Evolutionary conservation across 30 jellyfish, hydroid and myxozoan genomes (phyloP).

Genomic region (Cassiopea andromeda): DNA sequence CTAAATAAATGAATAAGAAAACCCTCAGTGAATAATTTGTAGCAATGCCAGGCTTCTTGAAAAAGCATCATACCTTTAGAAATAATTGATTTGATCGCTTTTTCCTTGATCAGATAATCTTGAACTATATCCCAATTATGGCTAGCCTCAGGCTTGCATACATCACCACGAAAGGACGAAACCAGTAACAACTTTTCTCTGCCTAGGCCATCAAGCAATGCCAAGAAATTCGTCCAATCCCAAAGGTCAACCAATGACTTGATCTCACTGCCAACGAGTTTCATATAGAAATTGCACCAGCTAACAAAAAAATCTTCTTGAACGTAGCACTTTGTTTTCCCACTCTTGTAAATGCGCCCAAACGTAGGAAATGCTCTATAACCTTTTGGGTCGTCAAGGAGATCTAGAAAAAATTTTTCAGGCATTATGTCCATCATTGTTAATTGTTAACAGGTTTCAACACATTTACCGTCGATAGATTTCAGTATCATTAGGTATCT

Average conservation of each 20-base stretch:
- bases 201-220: conserved; percentile 75
- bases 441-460: neutral
- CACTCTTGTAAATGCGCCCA: conserved; percentile 58
- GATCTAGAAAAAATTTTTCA: conserved; percentile 43
- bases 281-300: conserved; percentile 90
- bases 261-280: conserved; percentile 60
- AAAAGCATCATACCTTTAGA: conserved; percentile 27
- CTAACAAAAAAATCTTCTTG: conserved; percentile 82
- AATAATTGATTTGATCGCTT: conserved; percentile 42
- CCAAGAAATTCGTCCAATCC: conserved; percentile 79
- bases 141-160: conserved; percentile 4
- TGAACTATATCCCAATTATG: conserved; percentile 79
- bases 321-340: conserved; percentile 60
- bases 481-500: neutral
- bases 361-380: conserved; percentile 63
- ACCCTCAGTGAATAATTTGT: neutral
- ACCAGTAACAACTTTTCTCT: conserved; percentile 41
- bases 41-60: neutral
- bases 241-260: conserved; percentile 65
- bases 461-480: neutral
- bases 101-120: conserved; percentile 75
- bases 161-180: conserved; percentile 11
- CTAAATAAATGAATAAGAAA: too few species aligned
- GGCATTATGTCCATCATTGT: conserved; percentile 67
- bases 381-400: conserved; percentile 41